These are phyloP conservation scores for Siniperca scherzeri DNA, from an alignment of 2,797 vertebrate species.

Conservation along the genomic window DNA sequence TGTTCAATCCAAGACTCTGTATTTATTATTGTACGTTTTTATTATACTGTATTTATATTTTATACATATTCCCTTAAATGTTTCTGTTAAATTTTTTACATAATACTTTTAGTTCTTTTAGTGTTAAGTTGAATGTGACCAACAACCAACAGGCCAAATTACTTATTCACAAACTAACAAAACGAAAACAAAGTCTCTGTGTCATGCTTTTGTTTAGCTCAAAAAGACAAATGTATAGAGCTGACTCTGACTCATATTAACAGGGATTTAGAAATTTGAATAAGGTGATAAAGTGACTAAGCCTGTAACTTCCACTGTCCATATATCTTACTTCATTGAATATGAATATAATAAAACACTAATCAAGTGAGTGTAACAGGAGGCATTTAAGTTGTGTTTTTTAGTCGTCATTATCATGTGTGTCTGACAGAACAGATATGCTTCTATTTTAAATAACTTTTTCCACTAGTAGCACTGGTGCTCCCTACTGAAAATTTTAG, in stretches of 20 bases:
- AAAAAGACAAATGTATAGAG: not conserved
- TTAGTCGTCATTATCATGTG: not conserved
- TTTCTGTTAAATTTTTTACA: not conserved
- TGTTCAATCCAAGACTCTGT: not conserved
- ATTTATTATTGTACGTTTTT: not conserved
- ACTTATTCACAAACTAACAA: not conserved
- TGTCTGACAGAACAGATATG: too few species aligned
- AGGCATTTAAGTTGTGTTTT: not conserved
- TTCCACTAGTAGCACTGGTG: too few species aligned
- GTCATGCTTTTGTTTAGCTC: not conserved
- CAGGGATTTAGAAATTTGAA: not conserved
- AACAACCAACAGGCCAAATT: not conserved
- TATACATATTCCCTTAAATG: not conserved
- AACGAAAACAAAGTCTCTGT: not conserved
- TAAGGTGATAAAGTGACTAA: constrained; percentile 3
- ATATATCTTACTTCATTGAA: not conserved
- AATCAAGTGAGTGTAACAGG: not conserved
- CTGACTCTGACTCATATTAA: not conserved
- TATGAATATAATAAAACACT: not conserved
- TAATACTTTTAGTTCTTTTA: not conserved
- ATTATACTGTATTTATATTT: not conserved
- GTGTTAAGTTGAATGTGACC: not conserved
- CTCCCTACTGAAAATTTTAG: too few species aligned
- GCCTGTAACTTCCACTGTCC: not conserved
- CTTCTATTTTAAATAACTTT: too few species aligned